Conservation (phyloP, 2,797 vertebrate species). For the Aeoliscus strigatus region DNA sequence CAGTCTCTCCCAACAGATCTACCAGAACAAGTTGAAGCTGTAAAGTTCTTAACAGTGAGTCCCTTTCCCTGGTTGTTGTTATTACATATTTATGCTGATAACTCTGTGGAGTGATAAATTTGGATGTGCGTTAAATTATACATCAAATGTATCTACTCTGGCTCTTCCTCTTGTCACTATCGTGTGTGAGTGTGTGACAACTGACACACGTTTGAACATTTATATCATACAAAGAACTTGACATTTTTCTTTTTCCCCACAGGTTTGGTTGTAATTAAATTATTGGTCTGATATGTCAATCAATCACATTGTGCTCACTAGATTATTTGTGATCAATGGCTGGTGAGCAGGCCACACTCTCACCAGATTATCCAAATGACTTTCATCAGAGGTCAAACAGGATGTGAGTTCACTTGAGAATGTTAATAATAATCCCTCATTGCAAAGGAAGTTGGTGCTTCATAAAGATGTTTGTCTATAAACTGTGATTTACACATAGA, state of each 20-base stretch:
- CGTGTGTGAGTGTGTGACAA: neutral
- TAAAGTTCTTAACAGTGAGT: constrained; percentile 28
- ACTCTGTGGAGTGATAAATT: constrained; percentile 54
- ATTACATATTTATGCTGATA: constrained; percentile 69
- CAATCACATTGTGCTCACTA: no score
- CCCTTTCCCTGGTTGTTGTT: constrained; percentile 42
- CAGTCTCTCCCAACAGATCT: constrained; percentile 8
- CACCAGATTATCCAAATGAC: neutral
- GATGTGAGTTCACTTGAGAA: neutral
- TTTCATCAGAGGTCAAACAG: neutral
- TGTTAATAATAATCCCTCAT: neutral
- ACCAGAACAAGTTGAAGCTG: constrained; percentile 21
- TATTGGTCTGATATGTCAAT: no score
- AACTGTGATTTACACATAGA: no score
- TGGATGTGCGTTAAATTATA: constrained; percentile 72
- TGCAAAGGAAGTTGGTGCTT: neutral
- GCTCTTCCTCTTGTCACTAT: constrained; percentile 43
- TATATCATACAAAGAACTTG: no score
- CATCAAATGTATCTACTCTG: constrained; percentile 70
- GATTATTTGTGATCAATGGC: no score
- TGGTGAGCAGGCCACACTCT: neutral
- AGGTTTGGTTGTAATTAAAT: neutral
- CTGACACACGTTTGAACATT: no score
- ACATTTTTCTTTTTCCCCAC: no score
- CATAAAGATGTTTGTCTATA: neutral